Evolutionary conservation across 2,113 vertebrate genomes (phyloP).

Genomic region (Ranitomeya variabilis): DNA sequence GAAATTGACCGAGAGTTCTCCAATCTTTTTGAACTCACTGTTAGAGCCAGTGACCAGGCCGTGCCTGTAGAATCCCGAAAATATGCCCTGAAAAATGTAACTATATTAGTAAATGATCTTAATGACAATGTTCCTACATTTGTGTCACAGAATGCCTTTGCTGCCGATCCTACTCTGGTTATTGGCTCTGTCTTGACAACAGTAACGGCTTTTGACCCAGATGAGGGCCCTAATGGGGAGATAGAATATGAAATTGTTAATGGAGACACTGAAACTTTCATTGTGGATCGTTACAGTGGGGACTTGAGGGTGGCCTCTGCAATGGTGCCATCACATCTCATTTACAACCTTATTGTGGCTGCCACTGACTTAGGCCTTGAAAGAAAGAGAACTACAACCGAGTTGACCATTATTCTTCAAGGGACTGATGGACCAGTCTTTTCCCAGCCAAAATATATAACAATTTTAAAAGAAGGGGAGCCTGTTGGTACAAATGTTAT

Average conservation of each 20-base stretch:
- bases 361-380: conserved; percentile 90
- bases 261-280: conserved; percentile 89
- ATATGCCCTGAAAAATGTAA: conserved; percentile 92
- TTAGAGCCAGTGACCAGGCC: conserved; percentile 92
- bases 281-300: conserved; percentile 93
- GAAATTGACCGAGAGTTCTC: conserved; percentile 95
- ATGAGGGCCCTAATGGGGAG: conserved; percentile 91
- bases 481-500: conserved; percentile 93
- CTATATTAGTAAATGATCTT: conserved; percentile 90
- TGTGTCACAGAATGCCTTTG: conserved; percentile 88
- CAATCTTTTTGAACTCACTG: conserved; percentile 90
- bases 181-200: conserved; percentile 92
- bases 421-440: conserved; percentile 90
- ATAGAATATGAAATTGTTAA: conserved; percentile 93
- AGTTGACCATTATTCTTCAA: conserved; percentile 89
- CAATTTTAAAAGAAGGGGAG: conserved; percentile 92
- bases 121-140: conserved; percentile 94
- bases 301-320: conserved; percentile 88
- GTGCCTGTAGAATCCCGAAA: conserved; percentile 88
- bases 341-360: conserved; percentile 88
- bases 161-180: conserved; percentile 85
- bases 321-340: conserved; percentile 83
- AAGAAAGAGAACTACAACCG: conserved; percentile 85
- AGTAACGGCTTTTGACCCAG: conserved; percentile 89
- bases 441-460: conserved; percentile 94